These are phyloP conservation scores for Drosophila azteca DNA, from an alignment of 1,140 invertebrate species.

Conservation along the genomic window DNA sequence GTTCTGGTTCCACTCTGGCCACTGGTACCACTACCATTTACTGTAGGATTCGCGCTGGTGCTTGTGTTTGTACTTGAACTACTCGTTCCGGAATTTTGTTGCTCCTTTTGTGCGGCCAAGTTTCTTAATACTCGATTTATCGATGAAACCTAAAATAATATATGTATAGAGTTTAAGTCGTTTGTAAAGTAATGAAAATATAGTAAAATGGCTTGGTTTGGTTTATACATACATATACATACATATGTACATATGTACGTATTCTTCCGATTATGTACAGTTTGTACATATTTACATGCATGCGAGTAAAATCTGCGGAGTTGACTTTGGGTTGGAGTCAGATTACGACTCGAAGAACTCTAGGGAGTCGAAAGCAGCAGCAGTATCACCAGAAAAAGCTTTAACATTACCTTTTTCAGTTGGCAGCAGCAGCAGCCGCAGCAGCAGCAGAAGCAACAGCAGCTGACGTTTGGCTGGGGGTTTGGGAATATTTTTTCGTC, in stretches of 20 bases:
- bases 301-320: background rate
- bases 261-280: too few relatives aligned
- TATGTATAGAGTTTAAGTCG: background rate
- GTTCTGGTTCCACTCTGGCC: background rate
- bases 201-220: too few relatives aligned
- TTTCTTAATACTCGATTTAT: conserved; percentile 98
- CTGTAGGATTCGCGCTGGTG: conserved; percentile 15
- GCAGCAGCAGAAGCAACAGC: background rate
- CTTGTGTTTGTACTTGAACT: conserved; percentile 3
- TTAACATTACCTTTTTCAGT: background rate
- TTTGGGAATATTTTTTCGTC: conserved; percentile 36
- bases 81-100: conserved; percentile 82
- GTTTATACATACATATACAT: too few relatives aligned
- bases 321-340: background rate
- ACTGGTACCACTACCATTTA: conserved; percentile 24
- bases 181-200: too few relatives aligned
- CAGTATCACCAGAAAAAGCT: too few relatives aligned
- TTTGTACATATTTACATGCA: background rate
- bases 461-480: background rate
- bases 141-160: conserved; percentile 93
- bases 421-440: too few relatives aligned
- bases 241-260: too few relatives aligned
- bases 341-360: too few relatives aligned
- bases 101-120: conserved; percentile 95
- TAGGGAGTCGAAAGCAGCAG: too few relatives aligned